Evolutionary conservation across 2,888 invertebrate genomes (phyloP).

Genomic region (Nemurella pictetii): DNA sequence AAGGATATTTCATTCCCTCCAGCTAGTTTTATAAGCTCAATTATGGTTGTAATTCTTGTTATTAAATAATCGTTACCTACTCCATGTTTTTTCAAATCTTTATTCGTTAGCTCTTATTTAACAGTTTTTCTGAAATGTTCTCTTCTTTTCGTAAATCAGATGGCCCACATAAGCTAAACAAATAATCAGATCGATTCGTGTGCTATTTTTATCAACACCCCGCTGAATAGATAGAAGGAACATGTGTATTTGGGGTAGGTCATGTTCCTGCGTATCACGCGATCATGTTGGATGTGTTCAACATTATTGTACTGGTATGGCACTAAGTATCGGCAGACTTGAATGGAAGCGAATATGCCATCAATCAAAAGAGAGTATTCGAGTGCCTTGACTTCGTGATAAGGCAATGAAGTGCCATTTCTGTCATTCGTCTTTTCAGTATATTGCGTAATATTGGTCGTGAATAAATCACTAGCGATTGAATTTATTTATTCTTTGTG

Average conservation of each 20-base stretch:
- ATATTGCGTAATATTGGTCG: neutral
- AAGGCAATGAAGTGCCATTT: neutral
- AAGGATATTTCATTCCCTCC: neutral
- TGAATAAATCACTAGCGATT: neutral
- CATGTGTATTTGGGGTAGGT: neutral
- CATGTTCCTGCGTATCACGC: neutral
- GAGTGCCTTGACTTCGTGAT: neutral
- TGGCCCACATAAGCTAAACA: neutral
- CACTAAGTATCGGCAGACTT: neutral
- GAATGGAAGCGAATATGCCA: neutral
- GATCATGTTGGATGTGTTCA: neutral
- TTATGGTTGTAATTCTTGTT: too few relatives aligned
- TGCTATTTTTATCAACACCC: neutral
- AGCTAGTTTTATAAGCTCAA: too few relatives aligned
- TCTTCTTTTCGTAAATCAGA: neutral
- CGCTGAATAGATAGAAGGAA: neutral
- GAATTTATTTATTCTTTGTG: neutral
- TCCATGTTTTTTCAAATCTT: too few relatives aligned
- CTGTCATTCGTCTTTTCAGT: neutral
- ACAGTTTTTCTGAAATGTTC: neutral
- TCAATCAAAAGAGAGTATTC: neutral
- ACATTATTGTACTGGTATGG: neutral
- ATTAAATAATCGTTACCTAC: too few relatives aligned
- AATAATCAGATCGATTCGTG: neutral
- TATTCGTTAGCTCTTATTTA: too few relatives aligned